phyloP scores from a whole-genome alignment of 1,140 invertebrate species.

The Idris sp. region DNA sequence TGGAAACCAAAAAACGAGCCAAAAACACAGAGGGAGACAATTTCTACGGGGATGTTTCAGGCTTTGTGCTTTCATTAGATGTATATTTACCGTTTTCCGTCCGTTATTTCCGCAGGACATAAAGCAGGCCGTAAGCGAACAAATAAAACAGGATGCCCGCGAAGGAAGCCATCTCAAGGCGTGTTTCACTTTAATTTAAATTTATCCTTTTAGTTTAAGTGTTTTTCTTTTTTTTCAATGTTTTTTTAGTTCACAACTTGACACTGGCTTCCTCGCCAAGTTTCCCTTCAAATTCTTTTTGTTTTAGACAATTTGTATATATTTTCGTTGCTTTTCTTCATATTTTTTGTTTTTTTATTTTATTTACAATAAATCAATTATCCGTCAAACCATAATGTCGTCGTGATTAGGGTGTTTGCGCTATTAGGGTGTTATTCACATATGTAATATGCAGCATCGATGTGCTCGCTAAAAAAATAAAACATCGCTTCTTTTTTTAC shows the following conservation, averaged over 20 bases:
- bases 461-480: constrained; percentile 53
- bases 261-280: constrained; percentile 69
- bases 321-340: constrained; percentile 69
- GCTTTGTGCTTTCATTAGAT: constrained; percentile 63
- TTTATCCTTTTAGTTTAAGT: too few species aligned
- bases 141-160: constrained; percentile 73
- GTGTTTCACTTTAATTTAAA: constrained; percentile 40
- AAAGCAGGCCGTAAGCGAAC: constrained; percentile 69
- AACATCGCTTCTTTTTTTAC: constrained; percentile 15
- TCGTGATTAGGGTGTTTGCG: constrained; percentile 50
- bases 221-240: background rate
- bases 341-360: too few species aligned
- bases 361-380: constrained; percentile 67
- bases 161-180: constrained; percentile 73
- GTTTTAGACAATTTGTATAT: constrained; percentile 72
- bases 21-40: constrained; percentile 26
- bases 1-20: background rate
- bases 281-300: constrained; percentile 36
- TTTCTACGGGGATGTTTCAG: constrained; percentile 54
- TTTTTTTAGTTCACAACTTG: constrained; percentile 61
- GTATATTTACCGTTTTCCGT: constrained; percentile 74
- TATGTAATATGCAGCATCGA: constrained; percentile 45
- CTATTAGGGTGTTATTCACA: constrained; percentile 52
- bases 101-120: constrained; percentile 68
- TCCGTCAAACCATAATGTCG: constrained; percentile 58